Evolutionary conservation across 2,113 vertebrate genomes (phyloP).

Genomic region (Toxotes chatareus): DNA sequence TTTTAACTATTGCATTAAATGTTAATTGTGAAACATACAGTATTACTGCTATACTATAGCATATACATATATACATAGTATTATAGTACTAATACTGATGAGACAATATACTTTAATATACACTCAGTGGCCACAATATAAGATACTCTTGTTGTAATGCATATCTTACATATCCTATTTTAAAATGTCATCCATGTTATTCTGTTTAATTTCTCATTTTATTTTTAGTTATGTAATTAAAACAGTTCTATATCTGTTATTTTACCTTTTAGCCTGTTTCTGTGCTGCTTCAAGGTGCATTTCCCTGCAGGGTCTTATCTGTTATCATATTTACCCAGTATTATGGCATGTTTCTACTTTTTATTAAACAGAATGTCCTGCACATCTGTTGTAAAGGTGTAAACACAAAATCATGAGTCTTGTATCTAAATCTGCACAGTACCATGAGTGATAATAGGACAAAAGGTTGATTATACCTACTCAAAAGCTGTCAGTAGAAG

Average conservation of each 20-base stretch:
- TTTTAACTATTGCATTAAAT: neutral
- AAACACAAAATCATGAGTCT: neutral
- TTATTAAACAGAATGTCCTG: neutral
- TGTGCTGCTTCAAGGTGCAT: neutral
- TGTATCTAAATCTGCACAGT: neutral
- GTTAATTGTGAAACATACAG: neutral
- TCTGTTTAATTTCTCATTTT: neutral
- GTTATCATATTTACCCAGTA: neutral
- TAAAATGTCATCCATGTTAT: neutral
- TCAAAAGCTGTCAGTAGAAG: constrained; percentile 32
- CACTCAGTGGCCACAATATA: neutral
- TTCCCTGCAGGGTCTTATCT: neutral
- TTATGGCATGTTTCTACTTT: neutral
- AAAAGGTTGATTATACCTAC: constrained; percentile 31
- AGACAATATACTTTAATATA: neutral
- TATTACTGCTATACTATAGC: too few relatives aligned
- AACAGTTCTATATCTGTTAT: neutral
- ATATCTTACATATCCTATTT: neutral
- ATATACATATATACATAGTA: neutral
- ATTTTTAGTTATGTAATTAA: neutral
- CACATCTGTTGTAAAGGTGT: neutral
- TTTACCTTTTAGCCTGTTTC: neutral
- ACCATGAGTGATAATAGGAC: constrained; percentile 17
- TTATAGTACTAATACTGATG: neutral
- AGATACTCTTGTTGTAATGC: neutral